These are phyloP conservation scores for Drosophila nigricruria DNA, from an alignment of 2,888 invertebrate genomes.

Conservation along the genomic window DNA sequence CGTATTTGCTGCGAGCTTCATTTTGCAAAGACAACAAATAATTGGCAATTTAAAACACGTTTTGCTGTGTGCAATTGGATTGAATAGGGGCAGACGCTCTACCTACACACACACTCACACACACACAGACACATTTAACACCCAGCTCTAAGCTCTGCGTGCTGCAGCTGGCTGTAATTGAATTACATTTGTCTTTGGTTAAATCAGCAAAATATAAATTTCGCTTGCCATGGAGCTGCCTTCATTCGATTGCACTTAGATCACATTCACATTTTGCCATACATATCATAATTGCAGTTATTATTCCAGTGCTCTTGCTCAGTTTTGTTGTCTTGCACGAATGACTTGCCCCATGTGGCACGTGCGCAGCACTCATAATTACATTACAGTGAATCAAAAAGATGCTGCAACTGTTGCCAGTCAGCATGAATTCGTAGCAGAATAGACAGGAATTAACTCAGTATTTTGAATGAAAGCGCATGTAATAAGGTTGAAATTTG, in stretches of 20 bases:
- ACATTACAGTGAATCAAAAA: conserved; percentile 43
- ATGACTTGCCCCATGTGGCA: conserved; percentile 59
- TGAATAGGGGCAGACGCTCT: neutral
- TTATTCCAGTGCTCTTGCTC: conserved; percentile 39
- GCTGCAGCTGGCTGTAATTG: conserved; percentile 61
- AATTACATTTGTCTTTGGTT: conserved; percentile 78
- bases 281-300: conserved; percentile 59
- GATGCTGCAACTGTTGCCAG: conserved; percentile 12
- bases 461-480: neutral
- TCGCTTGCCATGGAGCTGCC: conserved; percentile 51
- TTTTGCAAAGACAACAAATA: conserved; percentile 54
- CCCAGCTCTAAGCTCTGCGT: conserved; percentile 5
- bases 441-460: neutral
- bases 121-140: neutral
- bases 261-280: conserved; percentile 54
- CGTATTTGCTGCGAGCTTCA: conserved; percentile 9
- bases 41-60: conserved; percentile 76
- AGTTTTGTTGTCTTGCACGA: conserved; percentile 34
- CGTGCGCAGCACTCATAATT: conserved; percentile 66
- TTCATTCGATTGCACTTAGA: conserved; percentile 40
- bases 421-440: neutral
- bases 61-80: conserved; percentile 39
- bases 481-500: neutral
- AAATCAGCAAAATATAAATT: conserved; percentile 77
- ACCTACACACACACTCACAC: neutral